Evolutionary conservation across 2,888 invertebrate species (phyloP), one percentile per base, ranked within the genome.

Genomic region (Frankliniella fusca): DNA sequence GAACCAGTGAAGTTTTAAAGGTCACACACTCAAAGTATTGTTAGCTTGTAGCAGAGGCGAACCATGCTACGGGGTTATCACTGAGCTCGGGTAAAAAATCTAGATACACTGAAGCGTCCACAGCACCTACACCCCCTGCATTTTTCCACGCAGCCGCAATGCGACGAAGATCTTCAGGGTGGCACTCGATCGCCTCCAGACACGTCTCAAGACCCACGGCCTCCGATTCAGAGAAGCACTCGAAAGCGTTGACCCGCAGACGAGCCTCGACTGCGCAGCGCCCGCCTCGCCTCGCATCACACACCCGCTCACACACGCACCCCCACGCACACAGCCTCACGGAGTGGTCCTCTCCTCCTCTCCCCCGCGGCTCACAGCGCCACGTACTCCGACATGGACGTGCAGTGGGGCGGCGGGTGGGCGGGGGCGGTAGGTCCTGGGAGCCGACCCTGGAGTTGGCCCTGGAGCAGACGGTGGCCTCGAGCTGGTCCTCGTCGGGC

Each of bases 381-480:
- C 23, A 76, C 70, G 70, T 76, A 76, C 70, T 76, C 70, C 23
- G 70, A 76, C 70, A 76, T 76, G 70, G 70, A 76, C 70, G 90
- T 89, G 86, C 90, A 90, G 85, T 89, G 87, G 81, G 92, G 91
- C 28, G 92, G 91, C 11, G 92, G 91, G n/a, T n/a, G 5, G 92
- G 92, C 1, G 90, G 90, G 50, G 90, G 89, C 27, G 90, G 89
- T 76, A 87, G 86, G 23, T 86, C 86, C 81, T 86, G 70, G 27
- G 70, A 76, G 70, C 70, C 70, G 70, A 76, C 86, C 80, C 84
- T 84, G 11, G 85, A 84, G 54, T 88, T 87, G 82, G 88, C 87
- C 70, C 70, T 76, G 23, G 70, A 76, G 70, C 70, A 76, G 23
- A 76, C 70, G 7, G 70, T 76, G 70, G 70, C 70, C 70, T 87